A percentile compares a stretch with the other conserved stretches of the same genome.
Evolutionary conservation across 2,113 vertebrate species (phyloP).

Genomic region (Rhizomys pruinosus): DNA sequence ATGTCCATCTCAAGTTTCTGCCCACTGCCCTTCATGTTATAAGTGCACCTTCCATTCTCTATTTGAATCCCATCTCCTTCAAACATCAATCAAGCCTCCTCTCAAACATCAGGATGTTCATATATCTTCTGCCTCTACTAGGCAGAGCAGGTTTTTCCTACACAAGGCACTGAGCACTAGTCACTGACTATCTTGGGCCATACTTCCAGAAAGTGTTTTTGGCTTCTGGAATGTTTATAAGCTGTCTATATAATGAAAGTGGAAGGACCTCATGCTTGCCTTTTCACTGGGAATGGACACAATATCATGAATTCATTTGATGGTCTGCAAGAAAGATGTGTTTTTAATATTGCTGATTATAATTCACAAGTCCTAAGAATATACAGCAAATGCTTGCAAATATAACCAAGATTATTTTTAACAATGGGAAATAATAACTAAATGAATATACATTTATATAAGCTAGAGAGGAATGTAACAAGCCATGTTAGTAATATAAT

Average conservation of each 20-base stretch:
- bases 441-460: background rate
- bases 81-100: background rate
- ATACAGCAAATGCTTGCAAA: background rate
- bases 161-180: background rate
- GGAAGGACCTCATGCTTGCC: background rate
- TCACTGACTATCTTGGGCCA: no score
- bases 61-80: background rate
- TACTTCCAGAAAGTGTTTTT: background rate
- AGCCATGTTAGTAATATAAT: background rate
- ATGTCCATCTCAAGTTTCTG: background rate
- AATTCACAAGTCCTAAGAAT: background rate
- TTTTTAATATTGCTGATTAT: background rate
- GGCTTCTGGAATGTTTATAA: background rate
- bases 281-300: background rate
- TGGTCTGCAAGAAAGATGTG: background rate
- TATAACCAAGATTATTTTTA: slow-evolving; percentile 2
- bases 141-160: background rate
- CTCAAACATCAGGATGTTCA: background rate
- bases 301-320: background rate
- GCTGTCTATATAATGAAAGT: background rate
- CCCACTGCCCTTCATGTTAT: no score
- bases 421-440: slow-evolving; percentile 14
- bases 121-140: background rate
- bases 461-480: background rate
- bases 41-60: background rate